A percentile compares a stretch with the other conserved stretches of the same genome.
These are phyloP conservation scores for Cryptosula pallasiana DNA, from an alignment of 2,888 invertebrate genomes.

Conservation along the genomic window DNA sequence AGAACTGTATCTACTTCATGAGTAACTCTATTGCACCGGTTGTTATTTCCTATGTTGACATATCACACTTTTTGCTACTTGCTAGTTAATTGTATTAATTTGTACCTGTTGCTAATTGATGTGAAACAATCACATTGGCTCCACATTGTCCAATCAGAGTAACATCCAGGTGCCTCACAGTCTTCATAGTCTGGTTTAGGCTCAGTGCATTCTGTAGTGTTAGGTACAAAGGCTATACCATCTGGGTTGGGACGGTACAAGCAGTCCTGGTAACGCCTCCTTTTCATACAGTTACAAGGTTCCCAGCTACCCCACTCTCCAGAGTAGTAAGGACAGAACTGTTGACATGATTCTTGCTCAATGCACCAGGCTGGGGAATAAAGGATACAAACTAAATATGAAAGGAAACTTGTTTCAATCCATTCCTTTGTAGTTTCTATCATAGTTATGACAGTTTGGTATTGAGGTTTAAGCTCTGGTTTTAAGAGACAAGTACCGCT, in stretches of 20 bases:
- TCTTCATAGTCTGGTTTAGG: not conserved
- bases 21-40: too few relatives aligned
- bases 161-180: not conserved
- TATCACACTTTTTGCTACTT: too few relatives aligned
- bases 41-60: too few relatives aligned
- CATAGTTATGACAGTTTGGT: too few relatives aligned
- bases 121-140: not conserved
- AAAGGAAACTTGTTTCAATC: not conserved
- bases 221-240: not conserved
- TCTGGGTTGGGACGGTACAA: not conserved
- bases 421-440: too few relatives aligned
- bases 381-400: not conserved
- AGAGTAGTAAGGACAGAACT: not conserved
- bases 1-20: too few relatives aligned
- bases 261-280: not conserved
- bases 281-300: not conserved
- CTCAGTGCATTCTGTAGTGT: not conserved
- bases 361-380: constrained; percentile 7
- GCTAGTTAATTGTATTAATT: too few relatives aligned
- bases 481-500: too few relatives aligned
- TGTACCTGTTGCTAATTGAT: constrained; percentile 9
- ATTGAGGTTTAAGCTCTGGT: too few relatives aligned
- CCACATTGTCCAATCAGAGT: constrained; percentile 19
- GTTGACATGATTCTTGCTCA: not conserved
- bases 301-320: constrained; percentile 7